Evolutionary conservation across 2,888 invertebrate genomes (phyloP), one percentile per base, ranked within the genome.

Genomic region (Orchesella flavescens): DNA sequence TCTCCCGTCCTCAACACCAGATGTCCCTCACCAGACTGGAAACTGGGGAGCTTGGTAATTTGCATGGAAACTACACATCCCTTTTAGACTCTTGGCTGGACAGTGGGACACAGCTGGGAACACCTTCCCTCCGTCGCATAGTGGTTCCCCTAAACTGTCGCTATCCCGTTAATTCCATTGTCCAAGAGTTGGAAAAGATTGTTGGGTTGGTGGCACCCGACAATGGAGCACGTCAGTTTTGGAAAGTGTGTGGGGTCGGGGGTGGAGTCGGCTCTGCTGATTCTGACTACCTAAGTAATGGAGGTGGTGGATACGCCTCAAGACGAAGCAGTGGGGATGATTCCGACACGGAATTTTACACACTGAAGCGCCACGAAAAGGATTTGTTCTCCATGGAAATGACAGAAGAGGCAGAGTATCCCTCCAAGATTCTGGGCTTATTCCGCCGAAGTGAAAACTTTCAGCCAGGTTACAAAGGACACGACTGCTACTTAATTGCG

Each of bases 61-160:
- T 94, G 53, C 91, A 92, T 72, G 90, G 91, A 49, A 90, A 92
- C 46, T 94, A 93, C 89, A 90, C 92, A 46, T 90, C 90, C 15
- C 90, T 91, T 7, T 89, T 93, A 86, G 91, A 91, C 15, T 90
- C 91, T 24, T 94, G 94, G 94, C 90, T 94, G 82, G 91, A 93
- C 79, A 93, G 92, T 89, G 94, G 93, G 43, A 88, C 91, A 59
- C 90, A 90, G 21, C 89, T 93, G 21, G 90, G 90, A 73, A 93
- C 92, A 0, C 93, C 94, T 12, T 91, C 94, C 1, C 63, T 88
- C 0, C 80, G 88, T 17, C 69, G 86, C 1, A 81, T 84, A 13
- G 68, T 82, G 7, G 65, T 87, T 17, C 61, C 72, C 10, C 72
- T 87, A 13, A 72, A 83, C 15, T 88, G 84, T 34, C 85, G 85